Evolutionary conservation across 2,113 vertebrate genomes (phyloP).

Genomic region (Potamarius usumacintae): DNA sequence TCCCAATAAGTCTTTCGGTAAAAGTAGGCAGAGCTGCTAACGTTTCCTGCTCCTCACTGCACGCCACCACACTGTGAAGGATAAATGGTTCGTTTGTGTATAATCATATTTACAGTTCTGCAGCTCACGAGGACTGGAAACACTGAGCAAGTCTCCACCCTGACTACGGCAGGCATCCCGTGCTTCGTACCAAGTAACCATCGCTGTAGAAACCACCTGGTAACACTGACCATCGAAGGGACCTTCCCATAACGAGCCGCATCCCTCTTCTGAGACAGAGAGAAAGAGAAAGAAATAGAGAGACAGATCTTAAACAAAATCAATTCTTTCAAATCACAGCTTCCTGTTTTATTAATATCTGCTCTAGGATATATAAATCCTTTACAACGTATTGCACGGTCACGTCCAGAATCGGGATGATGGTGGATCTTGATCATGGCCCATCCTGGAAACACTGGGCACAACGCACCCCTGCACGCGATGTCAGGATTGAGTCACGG

Average conservation of each 20-base stretch:
- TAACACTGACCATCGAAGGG: slow-evolving; percentile 79
- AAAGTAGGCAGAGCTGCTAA: neutral
- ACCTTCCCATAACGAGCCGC: slow-evolving; percentile 75
- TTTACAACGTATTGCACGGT: neutral
- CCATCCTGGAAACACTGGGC: neutral
- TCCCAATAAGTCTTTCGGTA: neutral
- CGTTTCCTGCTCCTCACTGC: neutral
- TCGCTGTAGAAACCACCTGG: slow-evolving; percentile 80
- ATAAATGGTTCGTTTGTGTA: neutral
- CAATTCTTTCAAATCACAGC: neutral
- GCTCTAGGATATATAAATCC: too few relatives aligned
- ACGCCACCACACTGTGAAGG: neutral
- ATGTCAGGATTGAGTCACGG: neutral
- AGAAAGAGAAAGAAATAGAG: neutral
- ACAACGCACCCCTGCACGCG: neutral
- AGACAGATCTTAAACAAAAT: neutral
- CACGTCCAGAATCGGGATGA: neutral
- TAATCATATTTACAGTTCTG: slow-evolving; percentile 65
- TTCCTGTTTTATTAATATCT: neutral
- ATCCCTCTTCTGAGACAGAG: slow-evolving; percentile 78
- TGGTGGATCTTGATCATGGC: neutral
- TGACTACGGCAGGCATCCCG: slow-evolving; percentile 87
- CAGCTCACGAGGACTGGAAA: slow-evolving; percentile 73
- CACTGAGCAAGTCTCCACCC: slow-evolving; percentile 86
- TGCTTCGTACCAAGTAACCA: slow-evolving; percentile 89